Base-by-base conservation (phyloP, 2,797 vertebrate genomes). In the Leucoraja ocellata region DNA sequence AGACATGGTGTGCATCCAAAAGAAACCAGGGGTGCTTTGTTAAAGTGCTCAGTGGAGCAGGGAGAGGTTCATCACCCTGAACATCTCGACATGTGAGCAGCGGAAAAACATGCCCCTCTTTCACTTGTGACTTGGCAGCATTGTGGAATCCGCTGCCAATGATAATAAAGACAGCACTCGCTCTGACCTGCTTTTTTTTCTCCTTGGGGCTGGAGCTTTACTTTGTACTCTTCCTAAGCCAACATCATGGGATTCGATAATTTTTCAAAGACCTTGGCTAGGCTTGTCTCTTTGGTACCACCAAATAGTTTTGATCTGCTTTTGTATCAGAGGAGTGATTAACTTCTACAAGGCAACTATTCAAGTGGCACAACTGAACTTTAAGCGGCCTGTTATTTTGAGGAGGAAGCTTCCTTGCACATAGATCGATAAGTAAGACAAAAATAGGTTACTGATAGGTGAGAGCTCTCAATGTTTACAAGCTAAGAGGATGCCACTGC, bases 61-160 rank as follows among this genome's bases (percentile, higher is more conserved):
- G 46, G 46, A 92, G 90, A 28, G 46, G 90, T 92, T 76, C 90
- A 92, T 92, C 90, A 46, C 90, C 71, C 90, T 74, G 71, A 92
- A 92, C 90, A 92, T 92, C 90, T 74, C 90, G 13, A 92, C 90
- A 92, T 92, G 90, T 73, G 90, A 92, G 76, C 71, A 92, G 90
- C 39, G 58, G 36, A 36, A 54, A 71, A 76, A 92, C 71, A 92
- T 92, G 71, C 39, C 90, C 36, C 71, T 92, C 68, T 71, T 92
- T 92, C 39, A 25, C 90, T 76, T 58, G 71, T 76, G 90, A 92
- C 71, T 92, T 92, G 90, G 90, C 90, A 46, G 90, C 90, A 25
- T 54, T 76, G 71, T 74, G 39, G 0, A 76, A 58, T 14, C 23
- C 4, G 13, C 11, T 92, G 90, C 90, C 90, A 74, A 92, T 54